phyloP scores from a whole-genome alignment of 2,113 vertebrate species.

The Dinomys branickii region DNA sequence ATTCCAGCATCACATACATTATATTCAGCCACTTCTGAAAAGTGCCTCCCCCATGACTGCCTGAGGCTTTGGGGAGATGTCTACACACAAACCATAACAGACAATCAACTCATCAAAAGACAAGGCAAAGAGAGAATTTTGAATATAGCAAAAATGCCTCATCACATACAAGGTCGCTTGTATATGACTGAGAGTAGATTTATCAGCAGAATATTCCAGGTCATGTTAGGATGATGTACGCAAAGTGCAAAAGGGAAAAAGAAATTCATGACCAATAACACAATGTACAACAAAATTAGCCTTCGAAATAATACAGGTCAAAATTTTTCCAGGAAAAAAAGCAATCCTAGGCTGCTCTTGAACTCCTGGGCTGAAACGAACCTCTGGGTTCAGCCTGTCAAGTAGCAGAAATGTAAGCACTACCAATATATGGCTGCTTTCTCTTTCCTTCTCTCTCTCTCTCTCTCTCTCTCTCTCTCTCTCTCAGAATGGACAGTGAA shows the following conservation, averaged over 20 bases:
- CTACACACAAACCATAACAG: not conserved
- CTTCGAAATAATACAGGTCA: not conserved
- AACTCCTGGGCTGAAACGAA: not conserved
- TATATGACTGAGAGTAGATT: not conserved
- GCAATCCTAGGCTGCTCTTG: not conserved
- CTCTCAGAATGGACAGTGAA: no score
- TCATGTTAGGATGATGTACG: not conserved
- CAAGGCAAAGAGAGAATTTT: not conserved
- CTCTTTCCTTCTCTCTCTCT: not conserved
- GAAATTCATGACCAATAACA: not conserved
- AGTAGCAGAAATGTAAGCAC: not conserved
- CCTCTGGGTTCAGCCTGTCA: not conserved
- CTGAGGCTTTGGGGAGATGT: not conserved
- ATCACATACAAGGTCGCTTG: not conserved
- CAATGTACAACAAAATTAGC: not conserved
- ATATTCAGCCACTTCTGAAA: not conserved
- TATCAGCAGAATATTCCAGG: not conserved
- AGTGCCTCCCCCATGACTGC: no score
- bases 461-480: no score
- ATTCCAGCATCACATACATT: not conserved
- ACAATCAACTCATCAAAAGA: not conserved
- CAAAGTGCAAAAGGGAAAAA: not conserved
- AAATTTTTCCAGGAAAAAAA: not conserved
- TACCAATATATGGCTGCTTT: not conserved
- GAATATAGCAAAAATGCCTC: not conserved